Conservation (phyloP, 2,797 vertebrate genomes). For the Varecia variegata region DNA sequence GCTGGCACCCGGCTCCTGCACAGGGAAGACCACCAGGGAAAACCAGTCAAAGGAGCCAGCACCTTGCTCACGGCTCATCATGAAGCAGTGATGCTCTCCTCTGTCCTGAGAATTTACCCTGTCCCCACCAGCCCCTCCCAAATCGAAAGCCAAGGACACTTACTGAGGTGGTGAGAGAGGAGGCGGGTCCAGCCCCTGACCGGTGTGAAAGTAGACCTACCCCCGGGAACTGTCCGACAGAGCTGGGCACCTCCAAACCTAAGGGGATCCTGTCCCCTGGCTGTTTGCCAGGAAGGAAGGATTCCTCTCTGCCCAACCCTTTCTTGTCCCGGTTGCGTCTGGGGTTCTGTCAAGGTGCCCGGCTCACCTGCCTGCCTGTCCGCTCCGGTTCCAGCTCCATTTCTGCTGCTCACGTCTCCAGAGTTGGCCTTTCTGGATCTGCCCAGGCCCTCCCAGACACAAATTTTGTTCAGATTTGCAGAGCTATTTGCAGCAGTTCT, state of each 20-base stretch:
- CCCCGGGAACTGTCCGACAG: neutral
- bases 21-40: neutral
- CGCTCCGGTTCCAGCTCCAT: neutral
- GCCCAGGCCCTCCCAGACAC: too few species aligned
- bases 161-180: too few species aligned
- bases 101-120: neutral
- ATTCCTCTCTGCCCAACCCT: neutral
- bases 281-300: neutral
- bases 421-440: neutral
- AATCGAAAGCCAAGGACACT: neutral
- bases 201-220: neutral
- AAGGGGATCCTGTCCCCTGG: too few species aligned
- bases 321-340: neutral
- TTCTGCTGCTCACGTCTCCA: neutral
- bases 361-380: neutral
- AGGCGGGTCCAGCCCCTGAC: too few species aligned
- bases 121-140: fast-evolving
- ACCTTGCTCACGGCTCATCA: too few species aligned
- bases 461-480: neutral
- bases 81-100: neutral
- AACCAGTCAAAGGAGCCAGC: neutral
- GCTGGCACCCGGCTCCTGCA: fast-evolving
- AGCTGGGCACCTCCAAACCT: neutral
- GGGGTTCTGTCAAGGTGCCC: neutral
- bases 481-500: neutral